Conservation (phyloP, 2,113 vertebrate genomes). For the Mesocricetus auratus region DNA sequence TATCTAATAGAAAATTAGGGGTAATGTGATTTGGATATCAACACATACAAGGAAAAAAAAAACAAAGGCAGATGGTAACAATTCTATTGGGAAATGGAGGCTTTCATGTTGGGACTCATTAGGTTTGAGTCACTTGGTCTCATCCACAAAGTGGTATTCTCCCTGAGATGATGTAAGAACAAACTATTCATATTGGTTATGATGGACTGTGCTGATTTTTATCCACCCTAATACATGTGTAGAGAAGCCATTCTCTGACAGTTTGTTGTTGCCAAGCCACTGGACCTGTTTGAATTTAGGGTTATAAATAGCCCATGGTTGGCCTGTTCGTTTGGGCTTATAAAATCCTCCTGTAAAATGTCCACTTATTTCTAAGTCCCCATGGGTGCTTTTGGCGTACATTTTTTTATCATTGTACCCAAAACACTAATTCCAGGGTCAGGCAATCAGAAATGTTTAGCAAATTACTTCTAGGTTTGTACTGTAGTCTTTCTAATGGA, state of each 20-base stretch:
- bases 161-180: background rate
- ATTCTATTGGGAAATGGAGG: background rate
- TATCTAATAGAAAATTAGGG: background rate
- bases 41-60: background rate
- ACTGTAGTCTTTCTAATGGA: background rate
- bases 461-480: background rate
- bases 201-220: background rate
- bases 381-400: background rate
- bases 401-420: background rate
- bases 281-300: background rate
- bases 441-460: background rate
- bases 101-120: background rate
- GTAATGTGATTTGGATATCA: background rate
- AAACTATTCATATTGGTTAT: background rate
- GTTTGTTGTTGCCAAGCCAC: background rate
- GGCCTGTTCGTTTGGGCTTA: background rate
- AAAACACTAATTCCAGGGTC: background rate
- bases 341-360: conserved; percentile 22
- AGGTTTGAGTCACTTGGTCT: conserved; percentile 11
- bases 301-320: background rate
- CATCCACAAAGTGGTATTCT: background rate
- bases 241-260: background rate
- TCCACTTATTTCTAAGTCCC: background rate
- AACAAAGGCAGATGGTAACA: background rate
- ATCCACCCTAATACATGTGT: background rate